phyloP scores from a whole-genome alignment of 2,113 vertebrate species.

The Panurus biarmicus region DNA sequence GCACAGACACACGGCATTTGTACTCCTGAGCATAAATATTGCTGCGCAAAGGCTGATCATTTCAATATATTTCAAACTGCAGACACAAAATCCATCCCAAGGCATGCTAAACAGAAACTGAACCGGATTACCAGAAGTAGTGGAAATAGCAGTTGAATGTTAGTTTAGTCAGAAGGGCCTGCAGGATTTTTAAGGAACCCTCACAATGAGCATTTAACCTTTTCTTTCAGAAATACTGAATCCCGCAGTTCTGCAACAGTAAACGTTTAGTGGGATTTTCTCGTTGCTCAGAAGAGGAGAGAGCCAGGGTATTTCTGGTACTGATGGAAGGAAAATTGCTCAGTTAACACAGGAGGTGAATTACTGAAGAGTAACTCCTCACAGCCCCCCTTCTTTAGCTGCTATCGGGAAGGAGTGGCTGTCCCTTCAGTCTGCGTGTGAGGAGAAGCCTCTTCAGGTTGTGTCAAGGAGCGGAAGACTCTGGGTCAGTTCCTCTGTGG shows the following conservation, averaged over 20 bases:
- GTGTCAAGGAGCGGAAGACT: background rate
- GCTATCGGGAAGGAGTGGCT: accelerated
- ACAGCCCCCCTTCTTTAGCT: background rate
- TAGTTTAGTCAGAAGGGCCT: background rate
- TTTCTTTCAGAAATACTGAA: background rate
- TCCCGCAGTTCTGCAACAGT: background rate
- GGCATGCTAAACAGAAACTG: background rate
- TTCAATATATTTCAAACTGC: background rate
- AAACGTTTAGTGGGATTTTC: background rate
- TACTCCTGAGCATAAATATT: background rate
- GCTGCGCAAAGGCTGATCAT: background rate
- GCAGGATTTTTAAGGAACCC: background rate
- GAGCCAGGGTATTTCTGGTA: background rate
- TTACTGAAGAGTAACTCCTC: background rate
- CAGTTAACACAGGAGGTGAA: background rate
- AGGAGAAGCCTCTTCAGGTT: background rate
- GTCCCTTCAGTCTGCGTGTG: background rate
- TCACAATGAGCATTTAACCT: background rate
- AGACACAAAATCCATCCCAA: background rate
- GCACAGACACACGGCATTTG: background rate
- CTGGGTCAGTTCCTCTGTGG: background rate
- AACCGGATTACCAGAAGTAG: background rate
- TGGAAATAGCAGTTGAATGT: background rate
- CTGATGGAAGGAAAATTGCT: background rate
- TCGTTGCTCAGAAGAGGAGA: background rate